Base-by-base conservation (phyloP, 2,113 vertebrate genomes). In the Cichladusa arquata region DNA sequence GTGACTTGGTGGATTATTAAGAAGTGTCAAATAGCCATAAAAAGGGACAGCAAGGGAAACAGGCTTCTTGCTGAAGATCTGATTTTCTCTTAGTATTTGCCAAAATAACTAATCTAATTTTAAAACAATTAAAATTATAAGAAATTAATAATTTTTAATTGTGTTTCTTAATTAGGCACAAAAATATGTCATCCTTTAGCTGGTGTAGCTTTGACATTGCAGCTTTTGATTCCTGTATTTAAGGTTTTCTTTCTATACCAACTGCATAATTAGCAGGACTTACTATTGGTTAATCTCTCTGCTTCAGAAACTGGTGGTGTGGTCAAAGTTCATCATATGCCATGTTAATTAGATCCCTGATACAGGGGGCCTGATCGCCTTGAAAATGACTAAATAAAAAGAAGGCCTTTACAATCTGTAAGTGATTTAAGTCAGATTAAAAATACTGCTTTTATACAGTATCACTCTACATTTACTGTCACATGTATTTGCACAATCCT, bases 351-450 rank as follows among this genome's bases (percentile, higher is more conserved):
- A 74, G 67, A 19, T 90, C 86, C 44, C 51, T 81, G 60, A 71
- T 78, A 48, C 3, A 56, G 38, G 25, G 19, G 12, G 22, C 20
- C 71, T 42, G 47, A 51, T 56, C 1, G 2, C 24, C 47, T 82
- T 57, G 51, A 36, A 86, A 92, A 72, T 26, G 13, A 12, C 47
- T 38, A 57, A 50, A 31, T 34, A 76, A n/a, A 42, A 23, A 29
- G 8, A 66, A 45, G 23, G 11, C 26, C 20, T 74, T 90, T 90
- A 69, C 48, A 81, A 64, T 93, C 86, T 93, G 69, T 60, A 53
- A 90, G 28, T 80, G 81, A 95, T 95, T 85, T 86, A 89, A 93
- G 26, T 91, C 86, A 86, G 90, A 44, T 60, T 79, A 51, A 86
- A 92, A 71, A 23, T 78, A 48, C 3, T 61, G n/a, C 88, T 90